Conservation (phyloP, 2,888 invertebrate species). For the Cephus runcator region DNA sequence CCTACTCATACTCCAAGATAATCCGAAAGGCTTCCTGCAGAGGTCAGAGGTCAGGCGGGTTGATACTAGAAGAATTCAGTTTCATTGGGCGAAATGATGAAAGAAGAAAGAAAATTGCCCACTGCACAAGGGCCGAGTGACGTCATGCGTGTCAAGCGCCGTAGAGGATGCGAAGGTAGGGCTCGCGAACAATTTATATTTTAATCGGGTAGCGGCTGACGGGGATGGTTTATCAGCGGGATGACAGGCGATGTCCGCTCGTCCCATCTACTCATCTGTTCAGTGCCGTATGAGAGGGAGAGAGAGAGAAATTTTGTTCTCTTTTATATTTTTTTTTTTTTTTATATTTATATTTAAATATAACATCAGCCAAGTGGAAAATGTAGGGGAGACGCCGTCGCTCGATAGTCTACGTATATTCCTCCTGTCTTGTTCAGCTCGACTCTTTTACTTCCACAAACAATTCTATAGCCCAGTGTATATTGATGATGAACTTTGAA, state of each 20-base stretch:
- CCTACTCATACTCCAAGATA: too few relatives aligned
- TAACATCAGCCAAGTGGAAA: constrained; percentile 39
- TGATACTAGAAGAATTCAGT: too few relatives aligned
- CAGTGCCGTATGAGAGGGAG: neutral
- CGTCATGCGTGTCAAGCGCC: constrained; percentile 12
- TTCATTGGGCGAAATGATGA: too few relatives aligned
- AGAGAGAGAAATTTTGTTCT: neutral
- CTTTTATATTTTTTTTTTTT: too few relatives aligned
- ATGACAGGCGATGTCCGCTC: constrained; percentile 49
- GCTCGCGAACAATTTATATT: constrained; percentile 21
- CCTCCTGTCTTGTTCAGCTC: too few relatives aligned
- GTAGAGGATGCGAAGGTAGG: neutral
- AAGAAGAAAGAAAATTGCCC: too few relatives aligned
- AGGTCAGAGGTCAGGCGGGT: too few relatives aligned
- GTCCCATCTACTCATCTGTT: constrained; percentile 36
- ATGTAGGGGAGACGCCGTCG: constrained; percentile 31
- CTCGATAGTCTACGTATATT: too few relatives aligned
- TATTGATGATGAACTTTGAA: too few relatives aligned
- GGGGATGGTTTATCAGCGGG: constrained; percentile 48
- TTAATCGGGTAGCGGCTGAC: constrained; percentile 17
- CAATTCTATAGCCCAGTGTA: too few relatives aligned
- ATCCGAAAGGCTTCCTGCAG: too few relatives aligned
- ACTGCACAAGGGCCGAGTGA: neutral
- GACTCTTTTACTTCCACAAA: too few relatives aligned
- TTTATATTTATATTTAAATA: constrained; percentile 10